Base-by-base conservation (phyloP, 2,888 invertebrate species). In the Endotricha flammealis region DNA sequence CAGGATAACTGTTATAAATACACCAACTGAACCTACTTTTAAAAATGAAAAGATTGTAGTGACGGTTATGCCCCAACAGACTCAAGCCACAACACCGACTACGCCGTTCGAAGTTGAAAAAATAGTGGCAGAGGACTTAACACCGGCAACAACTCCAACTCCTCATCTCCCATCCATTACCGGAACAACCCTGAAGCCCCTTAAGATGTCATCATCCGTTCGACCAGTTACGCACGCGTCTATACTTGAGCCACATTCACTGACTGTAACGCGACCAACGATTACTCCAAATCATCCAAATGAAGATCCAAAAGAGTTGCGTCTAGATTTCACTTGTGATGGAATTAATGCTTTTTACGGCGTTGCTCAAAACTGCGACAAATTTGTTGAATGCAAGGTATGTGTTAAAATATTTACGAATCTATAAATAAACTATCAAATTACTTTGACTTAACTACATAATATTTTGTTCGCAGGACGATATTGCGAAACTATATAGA, bases 341-440 rank as follows among this genome's bases (percentile, higher is more conserved):
- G 32, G 43, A 23, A 35, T 17, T 12, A 48, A 68, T 39, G 64
- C 49, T 2, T 74, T 62, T 39, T 70, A 64, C 77, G 88, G 54
- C 0, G 78, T 90, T 2, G 57, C 87, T 0, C 86, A 85, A 12
- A 90, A 91, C 50, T 93, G 93, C 58, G 93, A 93, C 57, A 88
- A 88, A 17, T 92, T 90, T 58, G 78, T 91, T 39, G 89, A 91
- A 63, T 92, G 92, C 64, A 67, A 72, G 48, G 88, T 77, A 61
- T 69, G 28, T 35, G 23, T 7, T 38, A 10, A 7, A 23, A 23
- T n/a, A n/a, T n/a, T n/a, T n/a, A n/a, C n/a, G n/a, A n/a, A n/a
- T n/a, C n/a, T n/a, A n/a, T n/a, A n/a, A n/a, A n/a, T n/a, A n/a
- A n/a, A n/a, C n/a, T n/a, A n/a, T n/a, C n/a, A n/a, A n/a, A n/a